Conservation (phyloP, 2,797 vertebrate genomes). For the Pogoniulus pusillus region DNA sequence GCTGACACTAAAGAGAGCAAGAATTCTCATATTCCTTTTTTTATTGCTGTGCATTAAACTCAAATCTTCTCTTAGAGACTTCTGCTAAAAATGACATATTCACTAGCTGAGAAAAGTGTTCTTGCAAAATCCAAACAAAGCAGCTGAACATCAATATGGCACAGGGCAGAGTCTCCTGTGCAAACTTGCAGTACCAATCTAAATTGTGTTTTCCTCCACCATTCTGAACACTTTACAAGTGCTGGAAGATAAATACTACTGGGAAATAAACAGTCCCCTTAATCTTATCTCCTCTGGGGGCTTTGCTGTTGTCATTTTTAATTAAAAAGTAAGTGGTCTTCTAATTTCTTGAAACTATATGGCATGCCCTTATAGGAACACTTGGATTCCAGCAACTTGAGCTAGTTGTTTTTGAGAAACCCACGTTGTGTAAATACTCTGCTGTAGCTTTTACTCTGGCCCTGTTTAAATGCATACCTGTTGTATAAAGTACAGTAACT, state of each 20-base stretch:
- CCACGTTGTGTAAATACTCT: not conserved
- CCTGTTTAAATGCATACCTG: not conserved
- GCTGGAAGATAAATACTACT: not conserved
- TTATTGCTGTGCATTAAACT: conserved; percentile 13
- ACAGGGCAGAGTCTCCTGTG: not conserved
- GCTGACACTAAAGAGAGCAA: conserved; percentile 64
- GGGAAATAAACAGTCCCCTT: not conserved
- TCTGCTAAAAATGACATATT: conserved; percentile 27
- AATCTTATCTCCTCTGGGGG: not conserved
- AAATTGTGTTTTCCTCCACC: not conserved
- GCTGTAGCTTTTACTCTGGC: not conserved
- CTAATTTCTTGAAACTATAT: not conserved
- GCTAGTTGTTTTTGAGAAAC: not conserved
- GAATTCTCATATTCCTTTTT: conserved; percentile 61
- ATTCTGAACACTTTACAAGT: not conserved
- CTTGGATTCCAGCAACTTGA: not conserved
- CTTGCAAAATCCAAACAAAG: conserved; percentile 31
- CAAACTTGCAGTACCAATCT: not conserved
- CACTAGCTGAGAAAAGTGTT: not conserved
- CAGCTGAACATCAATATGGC: not conserved
- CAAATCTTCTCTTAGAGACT: conserved; percentile 24
- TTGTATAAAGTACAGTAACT: not conserved
- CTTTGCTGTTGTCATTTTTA: not conserved
- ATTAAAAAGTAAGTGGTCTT: conserved; percentile 1
- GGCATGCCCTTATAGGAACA: not conserved